A percentile compares a stretch with the other conserved stretches of the same genome.
Conservation (phyloP, 2,888 invertebrate species). For the Thymelicus lineola region DNA sequence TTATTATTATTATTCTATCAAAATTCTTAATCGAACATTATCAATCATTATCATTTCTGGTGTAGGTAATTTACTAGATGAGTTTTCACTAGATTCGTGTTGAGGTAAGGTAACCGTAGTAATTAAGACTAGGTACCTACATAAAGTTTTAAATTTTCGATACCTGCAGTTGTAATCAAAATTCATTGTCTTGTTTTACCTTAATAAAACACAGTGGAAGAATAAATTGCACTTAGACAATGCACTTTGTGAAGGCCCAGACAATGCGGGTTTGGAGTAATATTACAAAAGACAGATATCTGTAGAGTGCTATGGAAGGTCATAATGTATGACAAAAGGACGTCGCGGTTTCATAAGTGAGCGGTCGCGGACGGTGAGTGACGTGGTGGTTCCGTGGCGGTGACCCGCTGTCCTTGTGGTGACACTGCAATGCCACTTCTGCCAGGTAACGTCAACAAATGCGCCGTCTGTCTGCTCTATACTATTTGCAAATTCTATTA, state of each 20-base stretch:
- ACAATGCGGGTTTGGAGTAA: neutral
- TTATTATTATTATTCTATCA: no score
- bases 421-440: conserved; percentile 46
- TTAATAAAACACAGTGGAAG: neutral
- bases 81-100: no score
- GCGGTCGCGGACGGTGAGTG: conserved; percentile 35
- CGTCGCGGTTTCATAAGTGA: conserved; percentile 39
- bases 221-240: neutral
- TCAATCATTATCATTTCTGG: no score
- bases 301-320: conserved; percentile 22
- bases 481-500: conserved; percentile 22
- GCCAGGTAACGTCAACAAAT: conserved; percentile 38
- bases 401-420: conserved; percentile 53
- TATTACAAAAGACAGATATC: conserved; percentile 13
- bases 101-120: no score
- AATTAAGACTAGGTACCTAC: no score
- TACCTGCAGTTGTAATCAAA: no score
- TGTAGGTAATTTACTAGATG: no score
- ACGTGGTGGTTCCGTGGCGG: conserved; percentile 42
- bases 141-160: no score
- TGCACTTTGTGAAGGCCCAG: neutral
- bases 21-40: no score
- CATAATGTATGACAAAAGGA: conserved; percentile 44
- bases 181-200: no score
- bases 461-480: neutral